Conservation (phyloP, 2,113 vertebrate species). For the Tinamus guttatus region DNA sequence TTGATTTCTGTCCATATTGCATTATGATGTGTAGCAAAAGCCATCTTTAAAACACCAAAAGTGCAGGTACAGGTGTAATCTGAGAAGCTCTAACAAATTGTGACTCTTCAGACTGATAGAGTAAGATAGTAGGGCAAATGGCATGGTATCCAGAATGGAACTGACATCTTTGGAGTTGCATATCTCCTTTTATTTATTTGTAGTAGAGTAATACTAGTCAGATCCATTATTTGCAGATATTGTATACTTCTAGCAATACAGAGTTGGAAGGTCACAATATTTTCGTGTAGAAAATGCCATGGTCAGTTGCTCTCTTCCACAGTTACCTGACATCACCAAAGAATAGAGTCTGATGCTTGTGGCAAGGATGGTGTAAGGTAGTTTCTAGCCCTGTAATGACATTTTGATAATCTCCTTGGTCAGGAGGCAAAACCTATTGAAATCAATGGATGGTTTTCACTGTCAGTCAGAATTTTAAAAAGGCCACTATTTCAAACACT, state of each 20-base stretch:
- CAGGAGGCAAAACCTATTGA: neutral
- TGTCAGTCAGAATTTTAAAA: neutral
- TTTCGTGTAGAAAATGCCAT: neutral
- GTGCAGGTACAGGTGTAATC: neutral
- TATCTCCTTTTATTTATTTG: neutral
- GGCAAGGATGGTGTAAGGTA: neutral
- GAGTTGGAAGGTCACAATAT: neutral
- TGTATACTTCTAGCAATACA: neutral
- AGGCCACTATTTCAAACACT: neutral
- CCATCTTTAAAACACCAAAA: neutral
- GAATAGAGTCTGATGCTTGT: neutral
- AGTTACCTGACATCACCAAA: neutral
- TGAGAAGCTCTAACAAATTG: neutral
- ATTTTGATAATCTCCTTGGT: neutral
- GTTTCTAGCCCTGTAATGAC: neutral
- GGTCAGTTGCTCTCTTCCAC: neutral
- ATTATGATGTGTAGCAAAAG: neutral
- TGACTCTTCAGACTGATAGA: accelerated
- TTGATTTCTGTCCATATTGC: neutral
- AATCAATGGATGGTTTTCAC: neutral
- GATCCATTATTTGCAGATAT: neutral
- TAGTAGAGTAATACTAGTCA: neutral
- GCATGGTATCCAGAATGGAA: neutral
- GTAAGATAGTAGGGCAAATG: neutral
- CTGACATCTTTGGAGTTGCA: neutral